Percentiles rank a stretch among this genome's conserved stretches.
Conservation (phyloP, 2,888 invertebrate species). For the Drosophila mercatorum region DNA sequence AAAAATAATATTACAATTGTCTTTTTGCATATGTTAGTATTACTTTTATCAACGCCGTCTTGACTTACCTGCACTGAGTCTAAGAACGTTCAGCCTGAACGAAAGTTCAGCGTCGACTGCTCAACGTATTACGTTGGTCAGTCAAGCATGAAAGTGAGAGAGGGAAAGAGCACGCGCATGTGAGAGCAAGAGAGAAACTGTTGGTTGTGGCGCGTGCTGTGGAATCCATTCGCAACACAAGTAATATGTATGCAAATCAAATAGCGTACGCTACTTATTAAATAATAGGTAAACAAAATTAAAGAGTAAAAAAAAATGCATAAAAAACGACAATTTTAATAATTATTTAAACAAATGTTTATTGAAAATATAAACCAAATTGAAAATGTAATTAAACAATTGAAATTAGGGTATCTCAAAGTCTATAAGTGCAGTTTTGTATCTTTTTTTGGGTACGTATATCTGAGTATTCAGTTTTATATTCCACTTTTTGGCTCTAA, state of each 20-base stretch:
- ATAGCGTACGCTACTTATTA: neutral
- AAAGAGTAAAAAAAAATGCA: neutral
- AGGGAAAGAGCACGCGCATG: neutral
- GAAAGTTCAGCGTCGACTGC: constrained; percentile 2
- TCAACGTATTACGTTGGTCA: neutral
- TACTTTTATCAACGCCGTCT: neutral
- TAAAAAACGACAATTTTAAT: no score
- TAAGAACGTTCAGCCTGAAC: neutral
- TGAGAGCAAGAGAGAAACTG: neutral
- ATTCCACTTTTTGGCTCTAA: neutral
- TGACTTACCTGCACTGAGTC: neutral
- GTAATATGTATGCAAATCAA: neutral
- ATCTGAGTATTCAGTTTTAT: neutral
- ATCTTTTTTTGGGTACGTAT: no score
- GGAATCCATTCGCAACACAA: constrained; percentile 1
- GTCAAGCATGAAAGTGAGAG: neutral
- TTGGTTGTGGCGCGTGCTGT: neutral
- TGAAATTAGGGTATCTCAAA: neutral
- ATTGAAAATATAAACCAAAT: neutral
- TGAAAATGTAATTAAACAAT: neutral
- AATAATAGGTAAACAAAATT: neutral
- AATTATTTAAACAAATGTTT: neutral
- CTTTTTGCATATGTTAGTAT: no score
- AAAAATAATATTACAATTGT: no score
- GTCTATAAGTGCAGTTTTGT: no score